Evolutionary conservation across 1,140 invertebrate genomes (phyloP).

Genomic region (Cotesia chilonis): DNA sequence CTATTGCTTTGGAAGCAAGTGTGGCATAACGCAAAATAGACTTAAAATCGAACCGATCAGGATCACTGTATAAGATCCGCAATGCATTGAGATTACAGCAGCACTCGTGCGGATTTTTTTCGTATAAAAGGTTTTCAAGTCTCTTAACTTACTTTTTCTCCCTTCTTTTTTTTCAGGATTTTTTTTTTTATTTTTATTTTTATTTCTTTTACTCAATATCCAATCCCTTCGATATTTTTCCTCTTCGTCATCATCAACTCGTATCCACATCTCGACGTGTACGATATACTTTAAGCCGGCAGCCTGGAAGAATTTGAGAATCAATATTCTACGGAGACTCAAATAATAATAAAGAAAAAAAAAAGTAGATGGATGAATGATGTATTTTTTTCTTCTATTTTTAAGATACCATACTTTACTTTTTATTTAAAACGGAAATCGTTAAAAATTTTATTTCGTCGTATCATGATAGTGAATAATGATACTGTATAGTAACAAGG

Average conservation of each 20-base stretch:
- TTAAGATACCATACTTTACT: background rate
- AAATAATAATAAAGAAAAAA: background rate
- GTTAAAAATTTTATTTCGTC: background rate
- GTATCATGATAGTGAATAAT: background rate
- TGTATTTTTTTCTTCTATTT: slow-evolving; percentile 16
- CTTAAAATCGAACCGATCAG: slow-evolving; percentile 19
- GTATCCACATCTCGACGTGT: slow-evolving; percentile 46
- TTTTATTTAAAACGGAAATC: slow-evolving; percentile 1
- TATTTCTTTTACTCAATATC: slow-evolving; percentile 12
- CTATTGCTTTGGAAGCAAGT: background rate
- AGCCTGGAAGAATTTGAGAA: slow-evolving; percentile 35
- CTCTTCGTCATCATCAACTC: slow-evolving; percentile 12
- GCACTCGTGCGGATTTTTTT: slow-evolving; percentile 41
- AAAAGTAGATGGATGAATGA: slow-evolving; percentile 1
- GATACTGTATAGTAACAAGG: background rate
- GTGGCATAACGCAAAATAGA: slow-evolving; percentile 21
- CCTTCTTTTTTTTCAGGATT: too few species aligned
- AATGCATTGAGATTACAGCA: slow-evolving; percentile 43
- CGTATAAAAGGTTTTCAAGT: slow-evolving; percentile 42
- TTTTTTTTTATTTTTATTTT: slow-evolving; percentile 8
- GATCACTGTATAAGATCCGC: slow-evolving; percentile 42
- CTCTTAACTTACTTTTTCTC: slow-evolving; percentile 10
- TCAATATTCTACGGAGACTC: slow-evolving; percentile 45
- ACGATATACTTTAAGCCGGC: slow-evolving; percentile 30
- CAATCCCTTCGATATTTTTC: slow-evolving; percentile 7